phyloP scores from a whole-genome alignment of 2,888 invertebrate genomes.

The Campoplex nolae region DNA sequence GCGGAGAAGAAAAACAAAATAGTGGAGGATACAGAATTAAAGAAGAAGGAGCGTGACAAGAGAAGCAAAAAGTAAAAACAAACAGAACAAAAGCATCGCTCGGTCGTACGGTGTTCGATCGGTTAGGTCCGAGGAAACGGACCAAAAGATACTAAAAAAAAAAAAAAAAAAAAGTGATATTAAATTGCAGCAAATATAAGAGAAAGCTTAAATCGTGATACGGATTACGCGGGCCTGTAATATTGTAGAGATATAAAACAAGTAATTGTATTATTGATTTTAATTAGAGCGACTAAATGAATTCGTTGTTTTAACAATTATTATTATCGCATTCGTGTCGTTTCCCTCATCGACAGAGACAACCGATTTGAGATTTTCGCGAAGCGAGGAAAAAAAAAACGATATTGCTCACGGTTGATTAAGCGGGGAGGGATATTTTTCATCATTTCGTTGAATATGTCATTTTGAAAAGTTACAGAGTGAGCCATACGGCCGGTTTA shows the following conservation, averaged over 20 bases:
- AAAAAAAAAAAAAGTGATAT: slow-evolving; percentile 10
- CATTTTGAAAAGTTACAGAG: slow-evolving; percentile 3
- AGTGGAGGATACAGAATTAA: slow-evolving; percentile 49
- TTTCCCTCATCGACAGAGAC: slow-evolving; percentile 31
- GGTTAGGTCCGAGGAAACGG: slow-evolving; percentile 52
- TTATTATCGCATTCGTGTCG: background rate
- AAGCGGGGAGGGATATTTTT: background rate
- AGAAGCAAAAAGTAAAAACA: background rate
- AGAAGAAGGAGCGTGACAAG: background rate
- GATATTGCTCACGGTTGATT: background rate
- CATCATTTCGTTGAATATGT: background rate
- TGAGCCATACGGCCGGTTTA: slow-evolving; percentile 23
- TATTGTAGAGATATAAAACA: background rate
- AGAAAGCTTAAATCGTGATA: background rate
- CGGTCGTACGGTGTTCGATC: slow-evolving; percentile 52
- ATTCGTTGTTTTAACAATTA: background rate
- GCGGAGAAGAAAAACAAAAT: slow-evolving; percentile 1
- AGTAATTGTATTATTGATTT: background rate
- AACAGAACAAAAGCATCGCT: background rate
- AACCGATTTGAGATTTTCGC: slow-evolving; percentile 44
- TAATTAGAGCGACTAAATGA: background rate
- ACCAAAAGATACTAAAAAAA: slow-evolving; percentile 10
- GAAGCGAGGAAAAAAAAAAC: background rate
- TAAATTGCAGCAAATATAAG: background rate
- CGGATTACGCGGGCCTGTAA: slow-evolving; percentile 6